These are phyloP conservation scores for Cephalopterus ornatus DNA, from an alignment of 2,113 vertebrate genomes.

Conservation along the genomic window DNA sequence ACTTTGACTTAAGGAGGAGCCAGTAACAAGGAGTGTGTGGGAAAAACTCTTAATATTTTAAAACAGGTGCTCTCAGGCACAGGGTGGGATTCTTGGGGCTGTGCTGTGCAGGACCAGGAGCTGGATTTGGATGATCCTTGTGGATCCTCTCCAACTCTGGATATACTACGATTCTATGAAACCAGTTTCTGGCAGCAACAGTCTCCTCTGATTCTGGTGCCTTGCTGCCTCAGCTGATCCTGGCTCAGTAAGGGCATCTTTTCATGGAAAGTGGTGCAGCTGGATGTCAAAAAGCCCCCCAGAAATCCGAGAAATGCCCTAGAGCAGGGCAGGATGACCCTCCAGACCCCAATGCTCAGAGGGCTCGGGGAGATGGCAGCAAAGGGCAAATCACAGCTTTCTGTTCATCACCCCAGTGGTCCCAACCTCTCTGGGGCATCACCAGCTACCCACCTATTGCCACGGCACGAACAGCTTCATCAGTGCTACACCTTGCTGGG, in stretches of 20 bases:
- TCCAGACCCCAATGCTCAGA: fast-evolving
- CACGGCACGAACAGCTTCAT: neutral
- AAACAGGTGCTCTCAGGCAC: neutral
- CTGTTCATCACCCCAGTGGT: neutral
- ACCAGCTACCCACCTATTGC: neutral
- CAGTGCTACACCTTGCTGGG: neutral
- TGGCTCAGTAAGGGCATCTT: neutral
- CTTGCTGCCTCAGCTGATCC: neutral
- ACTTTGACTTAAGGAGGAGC: neutral
- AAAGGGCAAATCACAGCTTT: neutral
- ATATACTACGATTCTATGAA: neutral
- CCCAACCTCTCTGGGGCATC: neutral
- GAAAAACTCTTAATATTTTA: neutral
- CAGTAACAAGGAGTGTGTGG: neutral
- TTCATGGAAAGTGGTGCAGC: neutral
- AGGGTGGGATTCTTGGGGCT: neutral
- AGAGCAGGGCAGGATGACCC: neutral
- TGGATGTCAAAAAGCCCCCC: neutral
- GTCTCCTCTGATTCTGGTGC: neutral
- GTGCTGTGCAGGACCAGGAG: neutral
- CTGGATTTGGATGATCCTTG: neutral
- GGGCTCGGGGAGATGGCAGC: neutral
- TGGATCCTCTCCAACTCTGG: neutral
- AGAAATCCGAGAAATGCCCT: neutral
- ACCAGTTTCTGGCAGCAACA: neutral